Base-by-base conservation (phyloP, 2,113 vertebrate species). In the Leucosticte australis region DNA sequence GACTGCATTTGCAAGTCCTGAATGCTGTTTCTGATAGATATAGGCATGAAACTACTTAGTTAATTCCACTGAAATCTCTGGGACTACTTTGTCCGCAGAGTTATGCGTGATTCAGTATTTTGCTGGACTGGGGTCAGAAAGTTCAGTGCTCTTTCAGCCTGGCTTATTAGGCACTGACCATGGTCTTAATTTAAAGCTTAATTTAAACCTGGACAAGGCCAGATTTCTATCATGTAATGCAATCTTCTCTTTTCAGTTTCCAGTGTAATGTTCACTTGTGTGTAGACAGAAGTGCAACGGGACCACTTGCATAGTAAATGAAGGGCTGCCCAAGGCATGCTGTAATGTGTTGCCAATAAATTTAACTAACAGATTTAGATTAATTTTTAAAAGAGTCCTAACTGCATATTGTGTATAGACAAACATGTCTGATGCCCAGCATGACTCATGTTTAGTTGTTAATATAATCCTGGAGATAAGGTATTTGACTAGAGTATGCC, bases 381-480 rank as follows among this genome's bases (percentile, higher is more conserved):
- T 13, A n/a, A 22, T 57, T 81, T 91, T 70, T 47, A 30, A 35
- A 86, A 37, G 41, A 89, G 41, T 60, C 28, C 27, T 49, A 59
- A 52, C 30, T 63, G 27, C 49, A 35, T 60, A 56, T 67, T 26
- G 17, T 82, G 39, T 63, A 71, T 70, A 91, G 93, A 90, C 35
- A 90, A 90, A 70, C 37, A 75, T 14, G 17, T 68, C 87, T 94
- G 63, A 89, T 95, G 44, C 84, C 80, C 30, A 47, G 74, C 24
- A 20, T 96, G 95, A 96, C 78, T 97, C 68, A 93, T 26, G 27
- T 87, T 97, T 92, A 79, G 70, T 46, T 64, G 90, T 90, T 95
- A 97, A 96, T 93, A 78, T 77, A 96, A 70, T 86, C 47, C n/a
- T 65, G 87, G 75, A 97, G 95, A 97, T 96, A 96, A 97, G 47